A percentile compares a stretch with the other conserved stretches of the same genome.
These are phyloP conservation scores for Pterocles gutturalis DNA, from an alignment of 2,113 vertebrate species.

Conservation along the genomic window DNA sequence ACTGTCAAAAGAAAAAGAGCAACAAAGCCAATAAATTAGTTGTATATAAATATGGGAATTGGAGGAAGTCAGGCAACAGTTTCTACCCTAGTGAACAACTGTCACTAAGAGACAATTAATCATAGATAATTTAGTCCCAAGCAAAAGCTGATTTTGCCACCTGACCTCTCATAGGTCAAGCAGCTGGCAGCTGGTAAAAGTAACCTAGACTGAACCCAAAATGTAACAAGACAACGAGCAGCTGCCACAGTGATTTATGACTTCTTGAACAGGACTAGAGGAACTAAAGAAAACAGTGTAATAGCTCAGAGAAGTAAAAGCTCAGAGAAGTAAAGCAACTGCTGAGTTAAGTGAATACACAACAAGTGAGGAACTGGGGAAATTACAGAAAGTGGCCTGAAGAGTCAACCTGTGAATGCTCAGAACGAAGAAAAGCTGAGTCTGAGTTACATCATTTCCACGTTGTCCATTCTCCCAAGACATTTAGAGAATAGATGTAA, in stretches of 20 bases:
- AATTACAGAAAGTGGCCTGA: neutral
- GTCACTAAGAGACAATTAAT: neutral
- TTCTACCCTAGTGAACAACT: neutral
- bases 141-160: neutral
- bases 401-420: neutral
- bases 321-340: neutral
- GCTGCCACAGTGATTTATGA: neutral
- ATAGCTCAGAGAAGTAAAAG: neutral
- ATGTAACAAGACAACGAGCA: neutral
- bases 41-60: neutral
- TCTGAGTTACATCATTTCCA: neutral
- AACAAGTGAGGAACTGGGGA: neutral
- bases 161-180: neutral
- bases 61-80: neutral
- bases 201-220: neutral
- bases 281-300: neutral
- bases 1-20: neutral
- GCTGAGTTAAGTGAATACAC: neutral
- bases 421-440: neutral
- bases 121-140: neutral
- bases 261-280: neutral
- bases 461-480: neutral
- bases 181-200: neutral
- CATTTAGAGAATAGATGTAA: neutral
- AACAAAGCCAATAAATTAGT: neutral